Conservation (phyloP, 2,797 vertebrate genomes). For the Rhynchonycteris naso region DNA sequence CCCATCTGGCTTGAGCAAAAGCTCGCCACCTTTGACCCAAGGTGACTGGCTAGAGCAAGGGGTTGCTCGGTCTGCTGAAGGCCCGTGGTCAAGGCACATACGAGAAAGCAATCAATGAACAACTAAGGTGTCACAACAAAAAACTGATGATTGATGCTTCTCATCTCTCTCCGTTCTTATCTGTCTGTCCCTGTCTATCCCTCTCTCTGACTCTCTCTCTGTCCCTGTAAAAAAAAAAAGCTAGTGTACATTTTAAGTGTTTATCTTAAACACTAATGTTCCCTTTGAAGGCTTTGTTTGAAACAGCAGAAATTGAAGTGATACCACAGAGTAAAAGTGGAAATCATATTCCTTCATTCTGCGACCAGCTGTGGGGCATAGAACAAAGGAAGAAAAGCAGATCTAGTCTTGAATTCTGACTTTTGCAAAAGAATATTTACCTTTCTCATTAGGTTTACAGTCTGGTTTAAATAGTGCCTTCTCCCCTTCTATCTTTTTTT, state of each 20-base stretch:
- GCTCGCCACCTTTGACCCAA: too few species aligned
- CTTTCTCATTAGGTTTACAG: constrained; percentile 27
- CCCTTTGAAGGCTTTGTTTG: not conserved
- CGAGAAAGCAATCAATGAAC: too few species aligned
- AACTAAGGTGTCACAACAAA: too few species aligned
- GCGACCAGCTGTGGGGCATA: not conserved
- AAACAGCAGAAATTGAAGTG: not conserved
- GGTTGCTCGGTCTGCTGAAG: too few species aligned
- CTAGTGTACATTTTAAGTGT: not conserved
- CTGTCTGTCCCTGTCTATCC: too few species aligned
- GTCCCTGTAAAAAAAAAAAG: too few species aligned
- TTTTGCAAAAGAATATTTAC: constrained; percentile 45
- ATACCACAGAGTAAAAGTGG: not conserved
- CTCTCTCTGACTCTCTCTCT: too few species aligned
- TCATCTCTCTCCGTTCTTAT: too few species aligned
- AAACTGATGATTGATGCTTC: too few species aligned
- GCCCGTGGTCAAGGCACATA: too few species aligned
- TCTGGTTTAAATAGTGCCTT: not conserved
- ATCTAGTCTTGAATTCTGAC: not conserved
- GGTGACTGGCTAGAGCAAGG: too few species aligned
- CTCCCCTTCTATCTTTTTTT: not conserved
- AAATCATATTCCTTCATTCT: not conserved
- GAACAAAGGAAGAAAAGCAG: constrained; percentile 8
- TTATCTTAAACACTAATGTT: not conserved
- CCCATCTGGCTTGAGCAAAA: too few species aligned